These are phyloP conservation scores for Simalia tracyae DNA, from an alignment of 2,797 vertebrate genomes.

Conservation along the genomic window DNA sequence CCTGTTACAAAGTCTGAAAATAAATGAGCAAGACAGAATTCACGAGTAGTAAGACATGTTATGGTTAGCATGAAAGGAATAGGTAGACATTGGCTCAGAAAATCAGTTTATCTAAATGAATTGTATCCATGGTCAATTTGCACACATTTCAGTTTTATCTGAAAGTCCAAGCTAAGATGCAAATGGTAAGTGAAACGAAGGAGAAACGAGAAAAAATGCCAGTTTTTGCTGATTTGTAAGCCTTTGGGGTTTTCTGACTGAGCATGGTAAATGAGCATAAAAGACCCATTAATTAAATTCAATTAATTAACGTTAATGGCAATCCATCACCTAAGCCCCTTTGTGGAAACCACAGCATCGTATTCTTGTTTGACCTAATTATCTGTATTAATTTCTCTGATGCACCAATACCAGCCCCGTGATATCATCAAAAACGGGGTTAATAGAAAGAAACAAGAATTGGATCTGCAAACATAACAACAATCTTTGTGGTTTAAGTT, in stretches of 20 bases:
- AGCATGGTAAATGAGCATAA: slow-evolving; percentile 31
- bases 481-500: too few relatives aligned
- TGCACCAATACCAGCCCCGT: slow-evolving; percentile 11
- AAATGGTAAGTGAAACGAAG: not conserved
- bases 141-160: not conserved
- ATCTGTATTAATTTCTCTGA: slow-evolving; percentile 37
- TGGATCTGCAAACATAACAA: too few relatives aligned
- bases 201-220: not conserved
- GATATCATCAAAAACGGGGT: too few relatives aligned
- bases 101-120: not conserved
- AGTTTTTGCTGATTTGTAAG: slow-evolving; percentile 37
- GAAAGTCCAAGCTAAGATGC: slow-evolving; percentile 38
- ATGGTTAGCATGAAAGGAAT: not conserved
- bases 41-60: not conserved
- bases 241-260: slow-evolving; percentile 34
- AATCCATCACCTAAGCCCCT: slow-evolving; percentile 27
- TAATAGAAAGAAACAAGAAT: too few relatives aligned
- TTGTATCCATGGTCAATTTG: not conserved
- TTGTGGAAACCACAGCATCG: slow-evolving; percentile 11
- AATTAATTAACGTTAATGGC: slow-evolving; percentile 45
- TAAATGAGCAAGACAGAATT: slow-evolving; percentile 33
- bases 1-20: not conserved
- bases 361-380: slow-evolving; percentile 31
- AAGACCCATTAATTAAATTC: slow-evolving; percentile 35
- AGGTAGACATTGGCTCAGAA: not conserved